phyloP scores from a whole-genome alignment of 2,888 invertebrate genomes.

The Malthinus seriepunctatus region DNA sequence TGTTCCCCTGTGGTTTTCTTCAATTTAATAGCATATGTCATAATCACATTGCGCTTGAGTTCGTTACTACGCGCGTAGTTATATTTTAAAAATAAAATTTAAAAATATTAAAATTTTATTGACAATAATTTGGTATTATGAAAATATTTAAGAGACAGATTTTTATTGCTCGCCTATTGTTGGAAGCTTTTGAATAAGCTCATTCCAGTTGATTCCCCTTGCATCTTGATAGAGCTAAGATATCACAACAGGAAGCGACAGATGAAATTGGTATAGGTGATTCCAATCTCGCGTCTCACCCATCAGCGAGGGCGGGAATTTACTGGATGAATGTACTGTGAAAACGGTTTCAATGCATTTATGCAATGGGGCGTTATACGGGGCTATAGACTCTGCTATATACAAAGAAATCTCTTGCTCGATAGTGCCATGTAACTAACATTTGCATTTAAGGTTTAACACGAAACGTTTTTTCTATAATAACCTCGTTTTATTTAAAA shows the following conservation, averaged over 20 bases:
- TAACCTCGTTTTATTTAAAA: no score
- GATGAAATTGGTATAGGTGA: constrained; percentile 34
- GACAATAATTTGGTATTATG: constrained; percentile 4
- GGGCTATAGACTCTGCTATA: constrained; percentile 16
- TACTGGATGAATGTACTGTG: constrained; percentile 29
- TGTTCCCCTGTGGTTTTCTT: constrained; percentile 40
- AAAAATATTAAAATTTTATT: neutral
- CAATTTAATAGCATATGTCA: constrained; percentile 40
- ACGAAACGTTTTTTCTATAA: neutral
- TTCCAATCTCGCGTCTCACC: constrained; percentile 36
- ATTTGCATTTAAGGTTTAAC: constrained; percentile 27
- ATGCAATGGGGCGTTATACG: constrained; percentile 34
- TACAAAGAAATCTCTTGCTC: neutral
- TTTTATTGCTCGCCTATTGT: constrained; percentile 24
- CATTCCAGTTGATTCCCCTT: constrained; percentile 25
- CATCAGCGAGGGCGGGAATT: constrained; percentile 33
- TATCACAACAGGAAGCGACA: constrained; percentile 32
- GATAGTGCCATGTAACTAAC: constrained; percentile 10
- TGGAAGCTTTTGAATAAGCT: constrained; percentile 23
- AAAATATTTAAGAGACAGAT: constrained; percentile 11
- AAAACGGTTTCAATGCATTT: constrained; percentile 34
- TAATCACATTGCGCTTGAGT: constrained; percentile 37
- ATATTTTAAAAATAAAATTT: neutral
- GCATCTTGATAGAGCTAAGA: constrained; percentile 28
- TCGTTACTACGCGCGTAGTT: neutral